phyloP scores from a whole-genome alignment of 2,797 vertebrate species.

The Tarsius wallacei region DNA sequence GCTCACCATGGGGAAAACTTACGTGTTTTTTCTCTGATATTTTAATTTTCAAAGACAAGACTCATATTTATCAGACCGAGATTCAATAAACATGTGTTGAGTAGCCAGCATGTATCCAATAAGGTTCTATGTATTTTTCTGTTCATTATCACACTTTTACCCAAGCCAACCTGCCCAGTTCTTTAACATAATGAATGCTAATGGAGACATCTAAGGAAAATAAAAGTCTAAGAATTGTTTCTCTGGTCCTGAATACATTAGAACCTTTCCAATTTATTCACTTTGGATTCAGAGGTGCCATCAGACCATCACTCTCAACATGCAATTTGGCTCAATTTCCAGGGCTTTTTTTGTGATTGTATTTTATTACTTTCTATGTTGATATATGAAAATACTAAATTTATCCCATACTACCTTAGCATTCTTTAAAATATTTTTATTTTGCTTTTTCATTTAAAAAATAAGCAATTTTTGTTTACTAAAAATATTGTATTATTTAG shows the following conservation, averaged over 20 bases:
- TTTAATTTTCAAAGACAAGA: background rate
- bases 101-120: background rate
- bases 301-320: background rate
- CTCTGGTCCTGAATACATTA: background rate
- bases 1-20: background rate
- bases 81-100: background rate
- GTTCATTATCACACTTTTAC: background rate
- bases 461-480: background rate
- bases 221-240: background rate
- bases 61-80: background rate
- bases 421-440: background rate
- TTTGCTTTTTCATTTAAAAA: background rate
- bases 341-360: background rate
- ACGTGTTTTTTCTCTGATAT: background rate
- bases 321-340: background rate
- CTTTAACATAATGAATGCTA: background rate
- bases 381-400: conserved; percentile 21
- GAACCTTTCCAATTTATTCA: background rate
- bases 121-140: background rate
- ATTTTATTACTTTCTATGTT: conserved; percentile 9
- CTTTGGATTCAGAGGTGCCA: background rate
- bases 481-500: background rate
- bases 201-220: background rate
- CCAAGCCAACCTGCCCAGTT: background rate
- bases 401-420: background rate